These are phyloP conservation scores for Gryon sp. DNA, from an alignment of 1,140 invertebrate genomes.

Conservation along the genomic window DNA sequence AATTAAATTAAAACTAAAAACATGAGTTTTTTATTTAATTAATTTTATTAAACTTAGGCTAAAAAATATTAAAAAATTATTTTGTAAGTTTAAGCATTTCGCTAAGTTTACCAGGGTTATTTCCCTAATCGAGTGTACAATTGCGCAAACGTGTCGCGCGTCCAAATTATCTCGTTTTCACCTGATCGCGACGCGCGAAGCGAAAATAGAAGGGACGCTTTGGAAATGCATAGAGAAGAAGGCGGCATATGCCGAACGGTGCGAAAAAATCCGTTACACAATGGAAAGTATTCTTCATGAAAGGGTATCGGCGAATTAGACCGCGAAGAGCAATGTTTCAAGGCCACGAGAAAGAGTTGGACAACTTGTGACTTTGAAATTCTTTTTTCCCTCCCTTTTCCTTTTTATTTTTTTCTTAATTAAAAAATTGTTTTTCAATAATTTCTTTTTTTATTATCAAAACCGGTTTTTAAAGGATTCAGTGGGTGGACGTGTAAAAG, in stretches of 20 bases:
- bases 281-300: slow-evolving; percentile 79
- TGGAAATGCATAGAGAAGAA: slow-evolving; percentile 36
- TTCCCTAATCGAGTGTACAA: too few relatives aligned
- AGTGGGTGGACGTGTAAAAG: slow-evolving; percentile 35
- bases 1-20: too few relatives aligned
- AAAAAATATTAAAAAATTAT: too few relatives aligned
- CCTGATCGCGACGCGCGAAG: slow-evolving; percentile 4
- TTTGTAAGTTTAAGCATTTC: too few relatives aligned
- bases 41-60: too few relatives aligned
- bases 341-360: slow-evolving; percentile 75
- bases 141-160: slow-evolving; percentile 19
- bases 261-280: slow-evolving; percentile 76
- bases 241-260: slow-evolving; percentile 34
- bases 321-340: slow-evolving; percentile 76
- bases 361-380: slow-evolving; percentile 68
- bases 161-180: slow-evolving; percentile 52
- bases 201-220: slow-evolving; percentile 29
- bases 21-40: too few relatives aligned
- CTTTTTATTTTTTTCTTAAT: neutral
- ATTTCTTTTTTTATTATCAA: too few relatives aligned
- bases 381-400: slow-evolving; percentile 72
- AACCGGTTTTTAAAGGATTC: too few relatives aligned
- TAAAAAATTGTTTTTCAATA: too few relatives aligned
- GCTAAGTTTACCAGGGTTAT: too few relatives aligned
- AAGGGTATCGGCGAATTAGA: slow-evolving; percentile 77